A percentile compares a stretch with the other conserved stretches of the same genome.
These are phyloP conservation scores for Muschampia plurimacula DNA, from an alignment of 2,888 invertebrate species.

Conservation along the genomic window DNA sequence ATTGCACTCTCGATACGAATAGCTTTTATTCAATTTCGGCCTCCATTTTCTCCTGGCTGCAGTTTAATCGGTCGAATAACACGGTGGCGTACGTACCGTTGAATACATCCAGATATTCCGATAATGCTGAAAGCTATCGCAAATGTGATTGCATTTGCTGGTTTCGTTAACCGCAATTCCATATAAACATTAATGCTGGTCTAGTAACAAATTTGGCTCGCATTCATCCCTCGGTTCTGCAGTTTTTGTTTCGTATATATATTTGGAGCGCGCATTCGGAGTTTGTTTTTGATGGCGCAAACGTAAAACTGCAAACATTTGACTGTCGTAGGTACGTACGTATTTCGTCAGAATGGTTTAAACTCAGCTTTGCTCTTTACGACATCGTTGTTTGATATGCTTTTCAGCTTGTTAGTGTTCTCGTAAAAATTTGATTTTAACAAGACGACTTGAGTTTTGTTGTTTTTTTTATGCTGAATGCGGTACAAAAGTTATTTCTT, in stretches of 20 bases:
- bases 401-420: slow-evolving; percentile 10
- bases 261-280: neutral
- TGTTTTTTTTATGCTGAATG: neutral
- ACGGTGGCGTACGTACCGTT: slow-evolving; percentile 24
- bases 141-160: slow-evolving; percentile 47
- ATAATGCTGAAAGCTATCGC: slow-evolving; percentile 43
- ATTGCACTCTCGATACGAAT: slow-evolving; percentile 40
- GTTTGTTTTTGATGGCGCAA: slow-evolving; percentile 8
- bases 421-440: neutral
- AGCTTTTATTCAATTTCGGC: slow-evolving; percentile 43
- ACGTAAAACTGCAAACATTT: slow-evolving; percentile 12
- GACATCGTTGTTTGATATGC: neutral
- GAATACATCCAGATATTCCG: slow-evolving; percentile 36
- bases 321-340: neutral
- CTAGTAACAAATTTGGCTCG: slow-evolving; percentile 27
- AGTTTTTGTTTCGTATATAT: slow-evolving; percentile 10
- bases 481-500: neutral
- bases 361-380: neutral
- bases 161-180: slow-evolving; percentile 34
- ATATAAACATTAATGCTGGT: slow-evolving; percentile 32
- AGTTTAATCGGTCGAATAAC: slow-evolving; percentile 38
- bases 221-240: slow-evolving; percentile 5
- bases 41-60: slow-evolving; percentile 24
- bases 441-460: neutral
- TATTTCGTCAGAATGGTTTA: slow-evolving; percentile 1